Evolutionary conservation across 92 coral and sea anemone genomes (phyloP).

Genomic region (Zoanthus solanderi): DNA sequence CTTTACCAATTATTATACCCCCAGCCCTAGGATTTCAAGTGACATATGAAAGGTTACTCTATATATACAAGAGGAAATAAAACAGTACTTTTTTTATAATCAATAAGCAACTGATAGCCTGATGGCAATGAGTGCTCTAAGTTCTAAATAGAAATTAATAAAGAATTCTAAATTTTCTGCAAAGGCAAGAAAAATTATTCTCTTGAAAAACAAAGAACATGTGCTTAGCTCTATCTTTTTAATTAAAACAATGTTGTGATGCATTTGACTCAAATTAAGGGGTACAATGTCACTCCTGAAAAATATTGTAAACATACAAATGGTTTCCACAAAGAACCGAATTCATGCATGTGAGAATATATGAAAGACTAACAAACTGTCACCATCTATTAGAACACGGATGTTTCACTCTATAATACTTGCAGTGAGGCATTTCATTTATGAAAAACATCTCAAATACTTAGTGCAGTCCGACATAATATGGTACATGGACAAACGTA

Average conservation of each 20-base stretch:
- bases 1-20: too few relatives aligned
- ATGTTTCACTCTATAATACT: neutral
- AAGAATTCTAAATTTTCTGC: neutral
- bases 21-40: too few relatives aligned
- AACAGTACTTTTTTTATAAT: neutral
- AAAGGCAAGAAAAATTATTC: neutral
- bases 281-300: neutral
- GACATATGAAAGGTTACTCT: neutral
- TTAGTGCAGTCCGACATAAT: neutral
- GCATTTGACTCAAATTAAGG: neutral
- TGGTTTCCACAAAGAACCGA: neutral
- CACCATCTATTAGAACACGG: slow-evolving; percentile 11
- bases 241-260: neutral
- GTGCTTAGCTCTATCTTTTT: neutral
- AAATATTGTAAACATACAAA: slow-evolving; percentile 6
- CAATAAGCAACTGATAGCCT: neutral
- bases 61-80: neutral
- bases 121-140: neutral
- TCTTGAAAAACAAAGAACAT: slow-evolving; percentile 1
- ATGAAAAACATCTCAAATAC: slow-evolving; percentile 63
- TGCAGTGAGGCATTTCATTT: slow-evolving; percentile 49
- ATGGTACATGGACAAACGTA: neutral
- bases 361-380: neutral
- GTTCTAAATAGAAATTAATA: neutral
- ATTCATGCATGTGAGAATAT: slow-evolving; percentile 3